These are phyloP conservation scores for Tetrapedia diversipes DNA, from an alignment of 2,888 invertebrate genomes.

Conservation along the genomic window DNA sequence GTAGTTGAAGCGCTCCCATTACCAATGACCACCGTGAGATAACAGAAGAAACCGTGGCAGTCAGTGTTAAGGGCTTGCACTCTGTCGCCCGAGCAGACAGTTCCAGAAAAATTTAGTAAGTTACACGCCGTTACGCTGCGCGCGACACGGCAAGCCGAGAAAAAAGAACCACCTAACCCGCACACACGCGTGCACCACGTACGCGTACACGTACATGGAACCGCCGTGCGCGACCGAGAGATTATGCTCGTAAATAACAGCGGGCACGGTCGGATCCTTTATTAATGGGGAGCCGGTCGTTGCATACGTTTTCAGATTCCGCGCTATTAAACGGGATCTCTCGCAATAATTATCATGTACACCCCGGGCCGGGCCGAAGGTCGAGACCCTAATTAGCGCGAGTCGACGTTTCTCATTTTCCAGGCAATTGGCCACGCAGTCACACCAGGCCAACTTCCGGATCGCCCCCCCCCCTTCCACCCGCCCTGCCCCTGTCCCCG, in stretches of 20 bases:
- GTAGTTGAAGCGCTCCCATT: too few relatives aligned
- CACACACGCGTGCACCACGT: too few relatives aligned
- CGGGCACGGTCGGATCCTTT: not conserved
- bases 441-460: slow-evolving; percentile 26
- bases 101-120: too few relatives aligned
- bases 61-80: too few relatives aligned
- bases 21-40: too few relatives aligned
- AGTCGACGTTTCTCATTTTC: slow-evolving; percentile 69
- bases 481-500: too few relatives aligned
- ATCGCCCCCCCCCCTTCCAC: not conserved
- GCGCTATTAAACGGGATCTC: slow-evolving; percentile 56
- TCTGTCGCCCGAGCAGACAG: too few relatives aligned
- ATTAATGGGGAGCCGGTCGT: slow-evolving; percentile 28
- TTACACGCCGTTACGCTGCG: too few relatives aligned
- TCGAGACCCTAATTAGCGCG: slow-evolving; percentile 68
- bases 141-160: too few relatives aligned
- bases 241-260: slow-evolving; percentile 29
- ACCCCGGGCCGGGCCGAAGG: slow-evolving; percentile 24
- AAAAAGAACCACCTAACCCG: too few relatives aligned
- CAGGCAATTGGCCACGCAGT: slow-evolving; percentile 62
- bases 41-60: too few relatives aligned
- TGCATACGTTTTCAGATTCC: slow-evolving; percentile 22
- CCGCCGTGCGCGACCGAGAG: not conserved
- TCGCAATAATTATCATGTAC: slow-evolving; percentile 70
- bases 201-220: too few relatives aligned